Base-by-base conservation (phyloP, 2,113 vertebrate genomes). In the Cavia aperea region DNA sequence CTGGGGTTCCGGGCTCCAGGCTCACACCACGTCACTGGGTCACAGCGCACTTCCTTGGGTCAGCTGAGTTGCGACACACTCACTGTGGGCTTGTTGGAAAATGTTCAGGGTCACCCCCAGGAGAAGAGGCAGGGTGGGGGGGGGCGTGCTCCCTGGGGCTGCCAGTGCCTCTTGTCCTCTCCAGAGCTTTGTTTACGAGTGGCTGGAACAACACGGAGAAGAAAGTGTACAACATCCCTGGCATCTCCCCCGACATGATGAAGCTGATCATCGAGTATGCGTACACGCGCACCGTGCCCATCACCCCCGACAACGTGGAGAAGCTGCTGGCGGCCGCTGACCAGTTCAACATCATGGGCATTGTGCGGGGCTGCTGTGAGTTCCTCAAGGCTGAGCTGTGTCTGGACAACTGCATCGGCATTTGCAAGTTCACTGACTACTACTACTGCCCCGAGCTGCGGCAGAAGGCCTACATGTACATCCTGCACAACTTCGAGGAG, bases 401-500 rank as follows among this genome's bases (percentile, higher is more conserved):
- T 92, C 73, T 97, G 46, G 96, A 98, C 66, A 99, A 99, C 8
- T 98, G 98, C 83, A 97, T 98, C 0, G 97, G 98, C 94, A 98
- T 98, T 95, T 98, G 97, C 96, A 98, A 96, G 89, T 96, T 99
- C 93, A 98, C 98, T 0, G 95, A 98, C 51, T 95, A 97, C 89
- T 98, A 98, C 96, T 93, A 96, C 82, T 97, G 95, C 86, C 93
- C 97, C 0, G 77, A 97, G 16, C 97, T 98, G 92, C 96, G 85
- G 51, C 94, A 91, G 66, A 98, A 96, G 54, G 98, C 98, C 91
- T 98, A 93, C 39, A 65, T 68, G 60, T 98, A 97, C 94, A 98
- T 99, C 89, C 91, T 98, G 66, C 96, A 97, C n/a, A 97, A 98
- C 97, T 99, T 99, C 0, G 97, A 98, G 97, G 97, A 98, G 87